A percentile compares a stretch with the other conserved stretches of the same genome.
phyloP scores from a whole-genome alignment of 2,888 invertebrate genomes.

The Cancer borealis region DNA sequence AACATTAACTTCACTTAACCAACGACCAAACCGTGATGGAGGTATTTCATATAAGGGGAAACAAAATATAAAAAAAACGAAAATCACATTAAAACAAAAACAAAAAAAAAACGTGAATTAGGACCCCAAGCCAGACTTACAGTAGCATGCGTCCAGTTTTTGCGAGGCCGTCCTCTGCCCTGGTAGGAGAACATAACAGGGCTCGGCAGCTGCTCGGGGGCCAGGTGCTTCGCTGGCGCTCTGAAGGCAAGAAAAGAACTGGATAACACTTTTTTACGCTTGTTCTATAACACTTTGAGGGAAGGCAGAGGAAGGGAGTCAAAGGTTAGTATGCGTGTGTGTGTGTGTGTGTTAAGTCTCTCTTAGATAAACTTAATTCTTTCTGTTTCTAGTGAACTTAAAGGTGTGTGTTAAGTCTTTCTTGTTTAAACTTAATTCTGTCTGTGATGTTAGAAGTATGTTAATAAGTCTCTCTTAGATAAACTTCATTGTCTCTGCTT shows the following conservation, averaged over 20 bases:
- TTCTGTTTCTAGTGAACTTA: no score
- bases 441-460: no score
- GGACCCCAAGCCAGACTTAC: constrained; percentile 43
- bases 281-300: constrained; percentile 21
- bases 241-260: constrained; percentile 51
- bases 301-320: background rate
- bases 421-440: no score
- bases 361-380: no score
- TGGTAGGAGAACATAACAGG: constrained; percentile 77
- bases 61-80: background rate
- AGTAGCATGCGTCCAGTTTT: constrained; percentile 75
- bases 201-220: constrained; percentile 75
- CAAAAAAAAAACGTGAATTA: background rate
- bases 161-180: constrained; percentile 75
- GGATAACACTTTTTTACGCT: constrained; percentile 15
- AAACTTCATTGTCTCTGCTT: no score
- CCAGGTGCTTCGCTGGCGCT: constrained; percentile 73
- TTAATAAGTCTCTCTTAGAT: background rate
- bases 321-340: background rate
- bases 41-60: background rate
- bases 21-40: no score
- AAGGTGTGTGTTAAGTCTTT: no score
- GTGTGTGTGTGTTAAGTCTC: background rate
- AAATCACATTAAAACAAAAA: background rate
- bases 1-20: no score